Evolutionary conservation across 2,797 vertebrate species (phyloP).

Genomic region (Enoplosus armatus): DNA sequence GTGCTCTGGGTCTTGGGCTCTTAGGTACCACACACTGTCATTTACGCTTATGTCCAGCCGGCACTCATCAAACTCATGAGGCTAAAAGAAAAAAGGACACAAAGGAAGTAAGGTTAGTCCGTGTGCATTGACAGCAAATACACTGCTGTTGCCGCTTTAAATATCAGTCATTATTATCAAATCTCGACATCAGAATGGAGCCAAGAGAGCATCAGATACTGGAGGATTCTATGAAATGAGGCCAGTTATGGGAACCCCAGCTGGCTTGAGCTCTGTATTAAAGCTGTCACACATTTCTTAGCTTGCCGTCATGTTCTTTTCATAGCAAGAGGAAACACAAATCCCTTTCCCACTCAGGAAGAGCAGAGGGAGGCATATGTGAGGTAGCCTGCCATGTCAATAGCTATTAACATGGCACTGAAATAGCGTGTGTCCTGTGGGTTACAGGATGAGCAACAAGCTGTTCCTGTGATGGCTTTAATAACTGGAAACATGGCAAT

Average conservation of each 20-base stretch:
- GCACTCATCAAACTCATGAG: constrained; percentile 96
- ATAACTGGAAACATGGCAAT: constrained; percentile 11
- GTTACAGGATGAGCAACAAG: neutral
- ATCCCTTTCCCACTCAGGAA: neutral
- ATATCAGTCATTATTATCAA: neutral
- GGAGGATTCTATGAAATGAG: constrained; percentile 14
- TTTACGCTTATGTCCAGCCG: constrained; percentile 96
- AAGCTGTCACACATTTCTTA: neutral
- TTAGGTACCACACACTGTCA: constrained; percentile 97
- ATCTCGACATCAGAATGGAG: neutral
- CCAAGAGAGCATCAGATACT: neutral
- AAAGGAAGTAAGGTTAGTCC: constrained; percentile 6
- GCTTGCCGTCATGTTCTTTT: constrained; percentile 10
- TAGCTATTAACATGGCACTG: constrained; percentile 28
- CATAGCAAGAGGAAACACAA: constrained; percentile 12
- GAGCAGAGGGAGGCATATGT: neutral
- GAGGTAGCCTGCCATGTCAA: constrained; percentile 21
- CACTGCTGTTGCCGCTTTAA: neutral
- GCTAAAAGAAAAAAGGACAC: constrained; percentile 74
- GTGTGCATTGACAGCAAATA: neutral
- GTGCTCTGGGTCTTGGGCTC: constrained; percentile 93
- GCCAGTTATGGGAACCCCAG: neutral
- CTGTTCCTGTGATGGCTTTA: constrained; percentile 8
- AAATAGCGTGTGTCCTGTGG: constrained; percentile 20
- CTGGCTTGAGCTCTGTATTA: neutral